Conservation (phyloP, 2,888 invertebrate species). For the Cryptocheilus praepositus region DNA sequence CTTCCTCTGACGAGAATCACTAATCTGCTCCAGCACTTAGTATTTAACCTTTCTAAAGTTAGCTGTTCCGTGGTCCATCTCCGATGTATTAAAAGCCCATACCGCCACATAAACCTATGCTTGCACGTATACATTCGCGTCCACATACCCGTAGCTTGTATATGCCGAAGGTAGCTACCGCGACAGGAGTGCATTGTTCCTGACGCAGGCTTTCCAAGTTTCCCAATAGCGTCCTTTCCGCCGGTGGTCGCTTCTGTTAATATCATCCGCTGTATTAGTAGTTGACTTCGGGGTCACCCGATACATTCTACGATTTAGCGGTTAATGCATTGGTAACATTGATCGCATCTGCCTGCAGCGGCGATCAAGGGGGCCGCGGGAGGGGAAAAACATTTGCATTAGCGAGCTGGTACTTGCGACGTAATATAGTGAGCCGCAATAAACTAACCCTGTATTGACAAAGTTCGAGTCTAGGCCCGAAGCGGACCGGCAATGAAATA, state of each 20-base stretch:
- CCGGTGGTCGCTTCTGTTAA: constrained; percentile 45
- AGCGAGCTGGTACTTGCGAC: constrained; percentile 16
- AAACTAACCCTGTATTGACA: constrained; percentile 38
- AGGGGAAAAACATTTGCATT: constrained; percentile 29
- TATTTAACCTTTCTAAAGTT: too few species aligned
- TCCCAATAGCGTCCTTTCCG: constrained; percentile 46
- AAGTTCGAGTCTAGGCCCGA: constrained; percentile 13
- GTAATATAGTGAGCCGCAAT: constrained; percentile 38
- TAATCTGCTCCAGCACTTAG: too few species aligned
- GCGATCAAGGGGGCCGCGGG: background rate
- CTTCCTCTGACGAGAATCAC: too few species aligned
- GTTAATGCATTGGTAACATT: constrained; percentile 44
- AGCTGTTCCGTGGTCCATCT: too few species aligned
- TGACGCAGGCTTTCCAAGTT: constrained; percentile 49
- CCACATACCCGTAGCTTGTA: constrained; percentile 15
- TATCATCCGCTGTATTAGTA: constrained; percentile 38
- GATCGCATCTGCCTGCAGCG: constrained; percentile 35
- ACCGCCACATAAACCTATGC: constrained; percentile 24
- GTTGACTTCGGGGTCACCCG: constrained; percentile 35
- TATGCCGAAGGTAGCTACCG: background rate
- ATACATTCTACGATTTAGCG: constrained; percentile 43
- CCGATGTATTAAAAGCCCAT: too few species aligned
- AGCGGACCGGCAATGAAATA: too few species aligned
- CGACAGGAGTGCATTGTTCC: constrained; percentile 34
- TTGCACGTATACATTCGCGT: constrained; percentile 19